Conservation (phyloP, 2,113 vertebrate genomes). For the Loxodonta africana region DNA sequence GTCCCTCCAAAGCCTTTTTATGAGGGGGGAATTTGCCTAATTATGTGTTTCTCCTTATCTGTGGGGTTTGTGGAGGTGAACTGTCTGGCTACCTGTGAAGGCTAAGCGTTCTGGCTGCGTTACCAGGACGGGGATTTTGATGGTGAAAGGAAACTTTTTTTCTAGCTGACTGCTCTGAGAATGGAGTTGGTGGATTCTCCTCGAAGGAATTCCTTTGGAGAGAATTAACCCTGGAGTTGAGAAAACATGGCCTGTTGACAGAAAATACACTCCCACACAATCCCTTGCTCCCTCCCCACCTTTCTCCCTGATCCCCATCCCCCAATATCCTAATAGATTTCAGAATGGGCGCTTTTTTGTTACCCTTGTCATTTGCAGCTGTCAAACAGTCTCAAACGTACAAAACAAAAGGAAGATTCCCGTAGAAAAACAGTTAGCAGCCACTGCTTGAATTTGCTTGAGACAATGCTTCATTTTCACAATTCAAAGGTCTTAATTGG, state of each 20-base stretch:
- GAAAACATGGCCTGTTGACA: slow-evolving; percentile 83
- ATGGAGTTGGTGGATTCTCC: slow-evolving; percentile 27
- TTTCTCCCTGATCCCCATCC: neutral
- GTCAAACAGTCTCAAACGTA: slow-evolving; percentile 4
- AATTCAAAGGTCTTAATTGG: slow-evolving; percentile 88
- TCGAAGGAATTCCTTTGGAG: slow-evolving; percentile 52
- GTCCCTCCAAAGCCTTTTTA: neutral
- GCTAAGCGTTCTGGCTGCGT: neutral
- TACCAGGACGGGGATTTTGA: slow-evolving; percentile 50
- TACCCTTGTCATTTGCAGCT: neutral
- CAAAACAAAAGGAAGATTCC: slow-evolving; percentile 41
- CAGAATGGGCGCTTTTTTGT: neutral
- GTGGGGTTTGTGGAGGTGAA: neutral
- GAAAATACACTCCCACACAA: slow-evolving; percentile 62
- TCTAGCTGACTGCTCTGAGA: slow-evolving; percentile 28
- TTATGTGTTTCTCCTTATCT: neutral
- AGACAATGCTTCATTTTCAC: slow-evolving; percentile 84
- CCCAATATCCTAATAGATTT: slow-evolving; percentile 59
- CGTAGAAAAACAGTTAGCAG: slow-evolving; percentile 76
- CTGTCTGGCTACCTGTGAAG: neutral
- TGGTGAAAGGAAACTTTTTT: slow-evolving; percentile 37
- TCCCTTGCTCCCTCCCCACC: neutral
- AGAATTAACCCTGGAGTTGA: slow-evolving; percentile 69
- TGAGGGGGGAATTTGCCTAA: neutral
- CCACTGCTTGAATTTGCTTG: slow-evolving; percentile 66